phyloP scores from a whole-genome alignment of 2,113 vertebrate species.

The Semicossyphus pulcher region DNA sequence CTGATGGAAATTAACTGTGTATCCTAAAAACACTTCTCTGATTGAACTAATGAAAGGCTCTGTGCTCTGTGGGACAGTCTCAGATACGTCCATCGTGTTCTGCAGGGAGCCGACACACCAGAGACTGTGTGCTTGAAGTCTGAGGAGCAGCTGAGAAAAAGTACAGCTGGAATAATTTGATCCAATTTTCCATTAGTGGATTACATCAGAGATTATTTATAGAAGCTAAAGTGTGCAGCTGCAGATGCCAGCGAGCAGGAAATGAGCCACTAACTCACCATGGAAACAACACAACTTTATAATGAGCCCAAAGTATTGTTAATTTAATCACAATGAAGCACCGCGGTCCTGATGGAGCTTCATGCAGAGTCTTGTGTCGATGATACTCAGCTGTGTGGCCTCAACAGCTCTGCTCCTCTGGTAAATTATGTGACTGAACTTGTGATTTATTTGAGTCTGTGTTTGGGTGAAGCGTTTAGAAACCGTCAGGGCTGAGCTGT shows the following conservation, averaged over 20 bases:
- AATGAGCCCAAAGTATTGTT: slow-evolving; percentile 19
- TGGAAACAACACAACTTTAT: slow-evolving; percentile 29
- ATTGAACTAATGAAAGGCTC: not conserved
- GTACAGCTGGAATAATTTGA: slow-evolving; percentile 27
- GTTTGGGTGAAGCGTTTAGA: not conserved
- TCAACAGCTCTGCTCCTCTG: not conserved
- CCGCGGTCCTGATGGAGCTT: not conserved
- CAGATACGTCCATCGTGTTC: not conserved
- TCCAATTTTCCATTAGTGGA: slow-evolving; percentile 42
- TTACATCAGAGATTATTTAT: slow-evolving; percentile 38
- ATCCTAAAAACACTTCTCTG: not conserved
- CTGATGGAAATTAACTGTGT: not conserved
- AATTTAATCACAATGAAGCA: not conserved
- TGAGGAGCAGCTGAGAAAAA: not conserved
- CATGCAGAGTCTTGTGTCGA: not conserved
- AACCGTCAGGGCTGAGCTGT: no score
- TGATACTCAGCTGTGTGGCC: no score
- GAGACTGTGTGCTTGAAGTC: not conserved
- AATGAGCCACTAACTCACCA: slow-evolving; percentile 25
- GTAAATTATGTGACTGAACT: no score
- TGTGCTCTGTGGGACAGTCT: not conserved
- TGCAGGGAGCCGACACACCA: not conserved
- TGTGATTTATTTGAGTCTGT: not conserved
- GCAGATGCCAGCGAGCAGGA: not conserved
- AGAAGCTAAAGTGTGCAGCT: slow-evolving; percentile 2